A percentile compares a stretch with the other conserved stretches of the same genome.
These are phyloP conservation scores for Tricholauxania praeusta DNA, from an alignment of 2,888 invertebrate species.

Conservation along the genomic window DNA sequence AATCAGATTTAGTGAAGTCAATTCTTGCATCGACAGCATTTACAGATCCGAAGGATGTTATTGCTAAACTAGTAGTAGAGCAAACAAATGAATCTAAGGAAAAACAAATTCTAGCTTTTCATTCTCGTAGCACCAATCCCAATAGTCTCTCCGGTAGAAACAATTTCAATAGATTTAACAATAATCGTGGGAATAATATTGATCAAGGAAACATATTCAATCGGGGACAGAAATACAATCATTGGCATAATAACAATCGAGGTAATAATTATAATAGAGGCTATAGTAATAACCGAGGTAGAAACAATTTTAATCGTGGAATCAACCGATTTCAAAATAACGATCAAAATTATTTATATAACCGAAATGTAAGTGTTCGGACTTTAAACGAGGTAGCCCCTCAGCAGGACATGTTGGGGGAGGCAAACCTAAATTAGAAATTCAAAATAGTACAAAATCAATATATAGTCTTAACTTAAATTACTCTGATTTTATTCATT, in stretches of 20 bases:
- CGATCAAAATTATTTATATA: neutral
- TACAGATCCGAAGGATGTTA: slow-evolving; percentile 29
- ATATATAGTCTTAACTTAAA: neutral
- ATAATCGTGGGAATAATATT: slow-evolving; percentile 19
- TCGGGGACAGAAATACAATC: neutral
- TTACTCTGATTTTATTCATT: slow-evolving; percentile 23
- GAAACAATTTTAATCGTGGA: slow-evolving; percentile 29
- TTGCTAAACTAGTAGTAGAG: slow-evolving; percentile 37
- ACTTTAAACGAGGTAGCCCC: slow-evolving; percentile 22
- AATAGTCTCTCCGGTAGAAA: slow-evolving; percentile 22
- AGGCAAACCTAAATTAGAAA: no score
- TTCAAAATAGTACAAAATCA: no score
- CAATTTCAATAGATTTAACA: slow-evolving; percentile 24
- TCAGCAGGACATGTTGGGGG: slow-evolving; percentile 18
- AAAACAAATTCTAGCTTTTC: slow-evolving; percentile 27
- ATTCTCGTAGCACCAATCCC: neutral
- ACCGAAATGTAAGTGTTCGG: slow-evolving; percentile 22
- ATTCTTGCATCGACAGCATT: slow-evolving; percentile 34
- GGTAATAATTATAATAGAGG: neutral
- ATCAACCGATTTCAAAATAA: neutral
- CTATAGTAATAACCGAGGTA: slow-evolving; percentile 16
- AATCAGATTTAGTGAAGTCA: slow-evolving; percentile 31
- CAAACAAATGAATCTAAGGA: slow-evolving; percentile 35
- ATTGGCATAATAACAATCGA: no score
- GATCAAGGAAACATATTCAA: slow-evolving; percentile 14